A percentile compares a stretch with the other conserved stretches of the same genome.
Conservation (phyloP, 2,888 invertebrate genomes). For the Tribolium freemani region DNA sequence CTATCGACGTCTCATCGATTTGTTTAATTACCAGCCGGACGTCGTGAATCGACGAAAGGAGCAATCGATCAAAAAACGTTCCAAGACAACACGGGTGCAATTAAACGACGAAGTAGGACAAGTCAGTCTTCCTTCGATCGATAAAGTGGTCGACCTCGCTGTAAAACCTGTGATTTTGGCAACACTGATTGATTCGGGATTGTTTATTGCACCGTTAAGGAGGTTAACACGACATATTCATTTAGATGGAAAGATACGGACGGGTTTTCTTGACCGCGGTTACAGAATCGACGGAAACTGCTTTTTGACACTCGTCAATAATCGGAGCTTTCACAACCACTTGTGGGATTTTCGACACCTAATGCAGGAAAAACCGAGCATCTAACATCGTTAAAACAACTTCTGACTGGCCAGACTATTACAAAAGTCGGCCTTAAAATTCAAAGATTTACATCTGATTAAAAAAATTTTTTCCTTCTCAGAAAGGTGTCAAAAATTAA, state of each 20-base stretch:
- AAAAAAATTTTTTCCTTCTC: too few relatives aligned
- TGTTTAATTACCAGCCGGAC: constrained; percentile 9
- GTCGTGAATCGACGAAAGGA: constrained; percentile 28
- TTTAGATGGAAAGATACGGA: constrained; percentile 31
- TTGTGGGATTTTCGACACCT: background rate
- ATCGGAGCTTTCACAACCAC: constrained; percentile 13
- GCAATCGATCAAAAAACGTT: constrained; percentile 28
- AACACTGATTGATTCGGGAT: constrained; percentile 38
- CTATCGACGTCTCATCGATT: constrained; percentile 23
- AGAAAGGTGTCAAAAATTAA: too few relatives aligned
- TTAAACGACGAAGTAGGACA: constrained; percentile 37
- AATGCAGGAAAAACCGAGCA: background rate
- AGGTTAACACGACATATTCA: constrained; percentile 36
- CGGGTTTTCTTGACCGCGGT: constrained; percentile 16
- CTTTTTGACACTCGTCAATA: constrained; percentile 7
- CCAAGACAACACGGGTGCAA: constrained; percentile 29
- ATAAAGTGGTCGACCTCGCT: constrained; percentile 39
- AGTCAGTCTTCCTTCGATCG: constrained; percentile 38
- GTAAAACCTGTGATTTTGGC: constrained; percentile 38
- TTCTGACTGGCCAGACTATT: background rate
- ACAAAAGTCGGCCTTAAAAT: too few relatives aligned
- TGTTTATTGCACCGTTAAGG: constrained; percentile 39
- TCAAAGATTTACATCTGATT: too few relatives aligned
- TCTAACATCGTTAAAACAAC: background rate
- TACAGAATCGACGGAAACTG: constrained; percentile 4